phyloP scores from a whole-genome alignment of 2,113 vertebrate genomes.

The Phyllostomus hastatus region DNA sequence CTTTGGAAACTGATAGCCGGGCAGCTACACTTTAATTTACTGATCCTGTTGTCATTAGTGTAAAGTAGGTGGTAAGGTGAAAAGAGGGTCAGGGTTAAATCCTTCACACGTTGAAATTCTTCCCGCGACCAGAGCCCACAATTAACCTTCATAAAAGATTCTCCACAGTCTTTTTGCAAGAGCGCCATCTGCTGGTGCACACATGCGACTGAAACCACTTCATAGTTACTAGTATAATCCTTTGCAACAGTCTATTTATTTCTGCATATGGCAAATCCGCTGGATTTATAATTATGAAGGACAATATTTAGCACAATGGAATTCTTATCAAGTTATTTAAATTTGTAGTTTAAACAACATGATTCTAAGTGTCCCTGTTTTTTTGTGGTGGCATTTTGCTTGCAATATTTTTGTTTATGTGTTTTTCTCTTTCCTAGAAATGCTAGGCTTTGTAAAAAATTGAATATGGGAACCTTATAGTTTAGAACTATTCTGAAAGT shows the following conservation, averaged over 20 bases:
- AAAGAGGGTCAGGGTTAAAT: conserved; percentile 63
- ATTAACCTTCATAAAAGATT: conserved; percentile 50
- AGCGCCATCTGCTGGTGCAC: conserved; percentile 77
- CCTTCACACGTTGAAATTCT: conserved; percentile 44
- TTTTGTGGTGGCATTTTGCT: not conserved
- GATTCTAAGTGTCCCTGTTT: not conserved
- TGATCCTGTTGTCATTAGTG: conserved; percentile 61
- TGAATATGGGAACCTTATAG: not conserved
- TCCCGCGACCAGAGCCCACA: conserved; percentile 12
- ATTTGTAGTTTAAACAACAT: conserved; percentile 10
- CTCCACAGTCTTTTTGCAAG: conserved; percentile 66
- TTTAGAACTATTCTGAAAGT: not conserved
- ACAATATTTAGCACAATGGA: not conserved
- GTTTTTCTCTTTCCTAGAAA: not conserved
- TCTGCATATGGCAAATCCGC: conserved; percentile 2
- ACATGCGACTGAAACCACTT: not conserved
- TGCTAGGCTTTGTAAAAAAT: not conserved
- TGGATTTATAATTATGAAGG: not conserved
- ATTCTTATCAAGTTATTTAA: not conserved
- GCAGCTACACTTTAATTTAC: conserved; percentile 56
- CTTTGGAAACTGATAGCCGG: conserved; percentile 59
- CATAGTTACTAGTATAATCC: not conserved
- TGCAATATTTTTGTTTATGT: not conserved
- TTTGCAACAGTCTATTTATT: not conserved
- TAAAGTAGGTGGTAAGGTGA: conserved; percentile 64